Evolutionary conservation across 2,888 invertebrate genomes (phyloP), one percentile per base, ranked within the genome.

Genomic region (Dioctria linearis): DNA sequence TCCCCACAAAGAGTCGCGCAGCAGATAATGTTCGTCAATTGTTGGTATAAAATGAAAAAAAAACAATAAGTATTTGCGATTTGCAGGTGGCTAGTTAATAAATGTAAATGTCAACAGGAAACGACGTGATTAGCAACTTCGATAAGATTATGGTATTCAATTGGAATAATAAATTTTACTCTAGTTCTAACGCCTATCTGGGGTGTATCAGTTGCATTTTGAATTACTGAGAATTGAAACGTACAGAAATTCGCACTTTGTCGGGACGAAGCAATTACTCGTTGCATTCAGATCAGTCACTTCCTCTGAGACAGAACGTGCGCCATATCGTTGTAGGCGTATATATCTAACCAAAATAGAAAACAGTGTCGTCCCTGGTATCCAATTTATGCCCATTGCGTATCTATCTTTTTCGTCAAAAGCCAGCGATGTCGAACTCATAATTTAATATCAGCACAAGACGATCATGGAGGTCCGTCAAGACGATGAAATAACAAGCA

Each of bases 171-270:
- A 78, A 81, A 42, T 78, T 73, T 65, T 81, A 78, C 51, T 81
- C 81, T 54, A 81, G 69, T 81, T 81, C 54, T 79, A 65, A 40
- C 80, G 71, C 78, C 80, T 69, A 78, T 78, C 67, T 80, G 66
- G 78, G 39, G 37, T 54, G 71, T 40, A 71, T 71, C 71, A 71
- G 40, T 4, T 51, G 39, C 49, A 9, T 71, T 51, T 40, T 54
- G 54, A 71, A 54, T 39, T 54, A 67, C 43, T 46, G 42, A 65
- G 9, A 51, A 69, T 49, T 13, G 13, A 66, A 69, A 13, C 3
- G 3, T 8, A 11, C 3, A 71, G 40, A 13, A 43, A 11, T 66
- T 6, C 25, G 25, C 11, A n/a, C 67, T 67, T 67, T 66, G 66
- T 49, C 37, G 51, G 37, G 25, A 2, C 25, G 25, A 25, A 25